phyloP scores from a whole-genome alignment of 2,113 vertebrate genomes.

The Cynopterus brachyotis region DNA sequence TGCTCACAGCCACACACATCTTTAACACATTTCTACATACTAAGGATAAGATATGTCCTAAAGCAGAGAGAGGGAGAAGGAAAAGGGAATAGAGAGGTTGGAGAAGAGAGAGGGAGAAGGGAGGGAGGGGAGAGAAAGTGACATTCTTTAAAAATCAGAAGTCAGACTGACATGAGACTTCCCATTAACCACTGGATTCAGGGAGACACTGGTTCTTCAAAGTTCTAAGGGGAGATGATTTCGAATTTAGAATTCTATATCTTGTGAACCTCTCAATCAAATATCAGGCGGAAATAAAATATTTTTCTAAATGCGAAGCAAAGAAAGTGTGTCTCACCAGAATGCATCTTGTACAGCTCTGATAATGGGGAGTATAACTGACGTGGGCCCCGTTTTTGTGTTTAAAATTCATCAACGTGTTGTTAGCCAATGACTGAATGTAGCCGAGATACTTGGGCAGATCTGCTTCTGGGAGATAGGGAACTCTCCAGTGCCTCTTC shows the following conservation, averaged over 20 bases:
- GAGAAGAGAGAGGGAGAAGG: rapidly evolving
- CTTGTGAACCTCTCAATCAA: neutral
- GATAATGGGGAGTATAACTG: neutral
- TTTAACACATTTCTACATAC: neutral
- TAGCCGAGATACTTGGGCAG: neutral
- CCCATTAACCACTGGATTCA: neutral
- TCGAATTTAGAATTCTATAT: conserved; percentile 3
- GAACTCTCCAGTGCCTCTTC: neutral
- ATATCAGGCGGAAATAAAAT: neutral
- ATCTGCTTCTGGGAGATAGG: neutral
- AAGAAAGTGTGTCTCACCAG: neutral
- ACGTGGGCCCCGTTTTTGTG: neutral
- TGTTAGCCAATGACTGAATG: neutral
- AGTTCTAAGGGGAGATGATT: neutral
- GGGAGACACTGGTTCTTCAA: neutral
- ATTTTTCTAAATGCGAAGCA: neutral
- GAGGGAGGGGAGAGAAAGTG: neutral
- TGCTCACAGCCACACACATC: neutral
- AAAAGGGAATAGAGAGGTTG: too few species aligned
- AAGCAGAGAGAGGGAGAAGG: neutral
- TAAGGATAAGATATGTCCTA: neutral
- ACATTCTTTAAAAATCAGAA: conserved; percentile 9
- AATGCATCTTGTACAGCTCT: neutral
- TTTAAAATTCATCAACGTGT: neutral
- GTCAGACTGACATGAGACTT: neutral